phyloP scores from a whole-genome alignment of 2,888 invertebrate species.

The Phorcus lineatus region DNA sequence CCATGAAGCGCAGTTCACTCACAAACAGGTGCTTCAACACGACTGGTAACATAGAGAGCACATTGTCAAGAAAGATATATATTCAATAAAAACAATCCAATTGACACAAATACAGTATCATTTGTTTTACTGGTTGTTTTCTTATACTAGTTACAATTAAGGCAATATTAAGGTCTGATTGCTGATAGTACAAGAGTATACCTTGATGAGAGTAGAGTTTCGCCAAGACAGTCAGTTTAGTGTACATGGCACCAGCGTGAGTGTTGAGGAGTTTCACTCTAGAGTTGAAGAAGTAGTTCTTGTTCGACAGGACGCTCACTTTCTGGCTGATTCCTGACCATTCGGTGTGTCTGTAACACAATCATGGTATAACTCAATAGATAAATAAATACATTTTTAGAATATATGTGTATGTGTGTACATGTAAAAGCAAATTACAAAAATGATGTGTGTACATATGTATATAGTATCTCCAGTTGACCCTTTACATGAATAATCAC shows the following conservation, averaged over 20 bases:
- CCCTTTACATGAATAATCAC: no score
- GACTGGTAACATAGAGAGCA: neutral
- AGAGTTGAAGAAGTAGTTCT: conserved; percentile 3
- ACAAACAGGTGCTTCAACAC: neutral
- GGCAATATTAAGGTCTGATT: no score
- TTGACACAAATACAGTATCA: no score
- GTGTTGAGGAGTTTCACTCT: conserved; percentile 14
- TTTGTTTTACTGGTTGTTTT: no score
- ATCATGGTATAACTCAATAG: no score
- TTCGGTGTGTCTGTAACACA: neutral
- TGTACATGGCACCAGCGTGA: neutral
- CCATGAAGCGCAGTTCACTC: conserved; percentile 6
- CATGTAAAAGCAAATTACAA: no score
- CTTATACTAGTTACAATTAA: no score
- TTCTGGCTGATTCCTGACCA: conserved; percentile 15
- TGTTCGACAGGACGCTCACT: neutral
- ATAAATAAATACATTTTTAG: no score
- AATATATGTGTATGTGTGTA: no score
- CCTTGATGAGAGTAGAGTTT: neutral
- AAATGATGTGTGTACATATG: no score
- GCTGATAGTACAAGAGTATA: neutral
- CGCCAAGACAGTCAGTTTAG: neutral
- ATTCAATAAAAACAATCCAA: neutral
- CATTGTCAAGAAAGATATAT: neutral
- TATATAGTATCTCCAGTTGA: no score